Conservation (phyloP, 2,888 invertebrate species). For the Xylota segnis region DNA sequence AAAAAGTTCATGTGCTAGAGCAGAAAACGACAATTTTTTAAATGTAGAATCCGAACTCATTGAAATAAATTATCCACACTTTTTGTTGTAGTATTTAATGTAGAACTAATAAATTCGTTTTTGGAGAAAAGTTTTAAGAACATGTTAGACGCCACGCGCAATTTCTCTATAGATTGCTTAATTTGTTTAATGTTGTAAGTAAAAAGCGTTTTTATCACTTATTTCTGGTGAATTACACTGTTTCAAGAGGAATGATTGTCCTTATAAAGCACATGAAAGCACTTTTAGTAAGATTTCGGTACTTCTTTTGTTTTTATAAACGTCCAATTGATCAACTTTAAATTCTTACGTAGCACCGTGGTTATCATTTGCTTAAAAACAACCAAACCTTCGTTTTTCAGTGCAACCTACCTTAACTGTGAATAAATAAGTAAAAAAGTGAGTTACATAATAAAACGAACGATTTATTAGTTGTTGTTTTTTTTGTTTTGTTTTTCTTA, state of each 20-base stretch:
- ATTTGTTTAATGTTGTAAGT: slow-evolving; percentile 62
- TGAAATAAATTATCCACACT: background rate
- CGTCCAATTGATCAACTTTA: background rate
- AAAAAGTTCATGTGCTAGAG: slow-evolving; percentile 30
- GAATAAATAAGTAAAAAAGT: slow-evolving; percentile 30
- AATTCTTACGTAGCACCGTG: background rate
- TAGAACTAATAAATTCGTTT: background rate
- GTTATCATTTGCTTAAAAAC: slow-evolving; percentile 1
- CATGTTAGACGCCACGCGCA: slow-evolving; percentile 14
- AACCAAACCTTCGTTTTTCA: slow-evolving; percentile 2
- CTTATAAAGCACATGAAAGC: background rate
- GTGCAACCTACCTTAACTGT: slow-evolving; percentile 18
- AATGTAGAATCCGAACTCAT: background rate
- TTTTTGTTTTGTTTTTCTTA: slow-evolving; percentile 57
- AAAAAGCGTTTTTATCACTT: slow-evolving; percentile 82
- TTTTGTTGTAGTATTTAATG: background rate
- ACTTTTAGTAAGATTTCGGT: background rate
- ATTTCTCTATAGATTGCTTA: slow-evolving; percentile 27
- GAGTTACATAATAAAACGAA: slow-evolving; percentile 25
- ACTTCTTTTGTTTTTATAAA: background rate
- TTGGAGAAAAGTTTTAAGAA: slow-evolving; percentile 4
- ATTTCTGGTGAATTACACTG: slow-evolving; percentile 78
- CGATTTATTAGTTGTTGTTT: slow-evolving; percentile 68
- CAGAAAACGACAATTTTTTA: slow-evolving; percentile 1
- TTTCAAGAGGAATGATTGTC: background rate